Conservation (phyloP, 2,888 invertebrate species). For the Hermaeophaga mercurialis region DNA sequence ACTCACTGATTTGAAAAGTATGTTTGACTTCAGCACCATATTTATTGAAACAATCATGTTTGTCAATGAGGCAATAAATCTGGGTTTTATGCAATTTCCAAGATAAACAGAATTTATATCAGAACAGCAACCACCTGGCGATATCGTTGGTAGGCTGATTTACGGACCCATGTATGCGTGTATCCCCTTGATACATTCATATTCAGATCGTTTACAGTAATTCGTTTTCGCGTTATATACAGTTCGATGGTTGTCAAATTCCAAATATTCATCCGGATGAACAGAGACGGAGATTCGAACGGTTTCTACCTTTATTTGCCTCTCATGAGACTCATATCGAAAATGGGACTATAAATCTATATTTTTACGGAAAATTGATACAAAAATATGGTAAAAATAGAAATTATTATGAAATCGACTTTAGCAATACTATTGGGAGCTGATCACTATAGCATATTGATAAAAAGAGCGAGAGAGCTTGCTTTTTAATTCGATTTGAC, state of each 20-base stretch:
- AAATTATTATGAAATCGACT: too few relatives aligned
- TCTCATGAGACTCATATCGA: too few relatives aligned
- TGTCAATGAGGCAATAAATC: slow-evolving; percentile 35
- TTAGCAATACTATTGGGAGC: too few relatives aligned
- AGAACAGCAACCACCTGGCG: slow-evolving; percentile 32
- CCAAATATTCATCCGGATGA: slow-evolving; percentile 23
- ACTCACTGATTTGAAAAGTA: background rate
- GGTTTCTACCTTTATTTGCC: background rate
- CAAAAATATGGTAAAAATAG: too few relatives aligned
- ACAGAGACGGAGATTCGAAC: slow-evolving; percentile 1
- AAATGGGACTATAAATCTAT: too few relatives aligned
- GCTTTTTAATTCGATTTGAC: too few relatives aligned
- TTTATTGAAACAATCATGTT: slow-evolving; percentile 43
- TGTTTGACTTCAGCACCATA: slow-evolving; percentile 22
- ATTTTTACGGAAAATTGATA: too few relatives aligned
- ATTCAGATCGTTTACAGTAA: slow-evolving; percentile 38
- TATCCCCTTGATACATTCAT: slow-evolving; percentile 36
- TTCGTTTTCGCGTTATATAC: slow-evolving; percentile 35
- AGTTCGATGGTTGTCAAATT: slow-evolving; percentile 36
- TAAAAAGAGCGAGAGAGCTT: too few relatives aligned
- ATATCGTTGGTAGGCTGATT: slow-evolving; percentile 41
- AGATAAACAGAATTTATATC: slow-evolving; percentile 34
- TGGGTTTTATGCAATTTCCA: slow-evolving; percentile 29
- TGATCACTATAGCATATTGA: too few relatives aligned
- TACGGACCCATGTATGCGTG: slow-evolving; percentile 33